These are phyloP conservation scores for Dinomys branickii DNA, from an alignment of 2,113 vertebrate species.

Conservation along the genomic window DNA sequence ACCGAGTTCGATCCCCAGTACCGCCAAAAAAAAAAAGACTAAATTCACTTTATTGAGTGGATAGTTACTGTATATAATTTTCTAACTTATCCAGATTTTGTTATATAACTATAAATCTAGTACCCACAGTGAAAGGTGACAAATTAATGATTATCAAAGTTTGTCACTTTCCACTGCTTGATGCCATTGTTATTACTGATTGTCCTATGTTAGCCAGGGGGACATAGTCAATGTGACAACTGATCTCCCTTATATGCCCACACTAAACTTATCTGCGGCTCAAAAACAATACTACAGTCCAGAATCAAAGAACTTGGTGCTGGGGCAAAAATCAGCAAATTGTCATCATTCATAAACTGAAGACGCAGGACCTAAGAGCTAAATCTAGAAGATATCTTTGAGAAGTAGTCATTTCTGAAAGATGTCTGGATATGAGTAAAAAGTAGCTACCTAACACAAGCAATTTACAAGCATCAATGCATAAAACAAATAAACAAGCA, in stretches of 20 bases:
- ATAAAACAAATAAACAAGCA: not conserved
- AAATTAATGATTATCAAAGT: not conserved
- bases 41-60: not conserved
- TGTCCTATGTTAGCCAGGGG: not conserved
- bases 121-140: not conserved
- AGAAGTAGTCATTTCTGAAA: not conserved
- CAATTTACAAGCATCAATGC: not conserved
- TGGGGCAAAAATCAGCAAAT: not conserved
- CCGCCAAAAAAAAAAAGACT: no score
- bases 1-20: no score
- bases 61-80: not conserved
- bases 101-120: not conserved
- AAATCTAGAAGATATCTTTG: not conserved
- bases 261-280: not conserved
- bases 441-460: not conserved
- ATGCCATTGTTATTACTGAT: not conserved
- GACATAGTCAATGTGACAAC: not conserved
- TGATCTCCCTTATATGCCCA: not conserved
- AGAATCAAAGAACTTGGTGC: no score
- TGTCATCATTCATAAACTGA: not conserved
- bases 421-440: not conserved
- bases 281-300: no score
- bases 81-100: not conserved
- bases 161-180: not conserved
- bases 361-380: not conserved